Evolutionary conservation across 1,140 invertebrate species (phyloP).

Genomic region (Euglossa dilemma): DNA sequence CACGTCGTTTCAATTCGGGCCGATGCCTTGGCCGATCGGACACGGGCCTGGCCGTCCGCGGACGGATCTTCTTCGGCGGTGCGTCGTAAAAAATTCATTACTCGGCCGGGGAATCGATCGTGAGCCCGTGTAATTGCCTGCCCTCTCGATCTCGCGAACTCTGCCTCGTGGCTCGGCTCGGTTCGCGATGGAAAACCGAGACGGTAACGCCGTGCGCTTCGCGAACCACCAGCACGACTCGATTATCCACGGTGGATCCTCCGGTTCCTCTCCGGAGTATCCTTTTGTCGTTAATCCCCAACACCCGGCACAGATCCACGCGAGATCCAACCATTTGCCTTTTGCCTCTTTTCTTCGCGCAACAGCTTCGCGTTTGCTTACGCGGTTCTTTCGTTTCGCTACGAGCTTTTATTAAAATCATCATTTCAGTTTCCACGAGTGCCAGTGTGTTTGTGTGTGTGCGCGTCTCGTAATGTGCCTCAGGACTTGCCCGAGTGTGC

Average conservation of each 20-base stretch:
- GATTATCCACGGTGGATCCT: not conserved
- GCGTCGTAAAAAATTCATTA: conserved; percentile 81
- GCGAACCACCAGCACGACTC: not conserved
- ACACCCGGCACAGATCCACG: no score
- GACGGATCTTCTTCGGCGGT: conserved; percentile 55
- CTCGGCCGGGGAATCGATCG: conserved; percentile 77
- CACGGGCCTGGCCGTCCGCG: conserved; percentile 57
- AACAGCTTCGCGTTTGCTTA: no score
- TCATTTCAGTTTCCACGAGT: no score
- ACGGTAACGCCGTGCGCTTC: not conserved
- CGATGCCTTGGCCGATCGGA: conserved; percentile 64
- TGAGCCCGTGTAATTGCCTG: conserved; percentile 77
- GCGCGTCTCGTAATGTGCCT: no score
- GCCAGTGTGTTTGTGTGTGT: no score
- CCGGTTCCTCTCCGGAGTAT: not conserved
- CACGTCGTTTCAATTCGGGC: conserved; percentile 66
- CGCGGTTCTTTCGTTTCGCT: no score
- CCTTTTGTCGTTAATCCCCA: not conserved
- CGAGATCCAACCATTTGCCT: no score
- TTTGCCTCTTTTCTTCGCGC: no score
- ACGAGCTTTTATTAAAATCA: no score
- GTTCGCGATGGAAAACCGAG: conserved; percentile 25
- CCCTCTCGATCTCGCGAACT: conserved; percentile 64
- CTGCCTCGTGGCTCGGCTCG: conserved; percentile 2
- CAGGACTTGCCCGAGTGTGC: no score